Evolutionary conservation across 1,140 invertebrate genomes (phyloP).

Genomic region (Scaptomyza graminum): DNA sequence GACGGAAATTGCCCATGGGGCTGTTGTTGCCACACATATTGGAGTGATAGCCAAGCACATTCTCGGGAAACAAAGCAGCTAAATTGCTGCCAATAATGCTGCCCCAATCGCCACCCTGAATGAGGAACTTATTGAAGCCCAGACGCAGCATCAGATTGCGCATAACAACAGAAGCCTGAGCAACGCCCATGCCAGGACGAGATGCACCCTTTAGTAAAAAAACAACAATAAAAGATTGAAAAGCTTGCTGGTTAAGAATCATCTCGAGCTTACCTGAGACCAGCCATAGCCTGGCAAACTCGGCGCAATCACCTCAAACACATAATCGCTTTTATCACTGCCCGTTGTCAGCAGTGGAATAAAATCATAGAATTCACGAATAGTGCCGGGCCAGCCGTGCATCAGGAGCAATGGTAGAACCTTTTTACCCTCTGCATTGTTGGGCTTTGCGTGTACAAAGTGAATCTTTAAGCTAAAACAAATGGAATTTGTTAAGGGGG

Average conservation of each 20-base stretch:
- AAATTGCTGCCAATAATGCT: constrained; percentile 86
- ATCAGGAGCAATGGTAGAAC: constrained; percentile 90
- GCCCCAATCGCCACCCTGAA: constrained; percentile 94
- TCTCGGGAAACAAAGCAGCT: constrained; percentile 88
- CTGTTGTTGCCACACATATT: constrained; percentile 86
- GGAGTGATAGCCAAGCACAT: constrained; percentile 86
- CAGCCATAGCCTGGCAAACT: constrained; percentile 94
- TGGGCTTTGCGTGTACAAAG: constrained; percentile 87
- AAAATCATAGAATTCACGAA: constrained; percentile 93
- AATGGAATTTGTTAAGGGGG: not conserved
- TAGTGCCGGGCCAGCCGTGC: constrained; percentile 96
- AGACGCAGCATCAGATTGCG: constrained; percentile 93
- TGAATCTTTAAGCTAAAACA: constrained; percentile 90
- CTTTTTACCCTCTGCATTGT: constrained; percentile 83
- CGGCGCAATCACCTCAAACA: constrained; percentile 91
- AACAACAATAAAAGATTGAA: not conserved
- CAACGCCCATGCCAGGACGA: constrained; percentile 86
- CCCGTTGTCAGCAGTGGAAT: constrained; percentile 88
- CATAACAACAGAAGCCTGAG: constrained; percentile 89
- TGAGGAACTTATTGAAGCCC: constrained; percentile 90
- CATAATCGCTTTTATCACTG: constrained; percentile 86
- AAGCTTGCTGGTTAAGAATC: not conserved
- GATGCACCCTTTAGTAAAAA: constrained; percentile 84
- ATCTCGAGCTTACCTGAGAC: constrained; percentile 86
- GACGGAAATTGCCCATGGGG: constrained; percentile 49